Evolutionary conservation across 1,140 invertebrate genomes (phyloP).

Genomic region (Anastrepha ludens): DNA sequence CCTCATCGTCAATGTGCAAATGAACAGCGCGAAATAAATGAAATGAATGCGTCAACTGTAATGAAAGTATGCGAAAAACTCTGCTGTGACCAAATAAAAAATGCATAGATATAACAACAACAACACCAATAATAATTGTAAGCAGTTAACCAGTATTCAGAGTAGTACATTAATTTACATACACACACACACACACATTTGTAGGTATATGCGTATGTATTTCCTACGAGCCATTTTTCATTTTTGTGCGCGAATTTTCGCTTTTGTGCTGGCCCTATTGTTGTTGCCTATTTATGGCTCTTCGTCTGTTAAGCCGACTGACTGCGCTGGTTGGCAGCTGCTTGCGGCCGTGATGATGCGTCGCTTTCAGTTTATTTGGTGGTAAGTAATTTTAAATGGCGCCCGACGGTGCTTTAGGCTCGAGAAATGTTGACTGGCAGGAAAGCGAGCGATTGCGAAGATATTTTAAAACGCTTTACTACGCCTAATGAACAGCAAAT

Average conservation of each 20-base stretch:
- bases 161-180: not conserved
- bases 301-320: not conserved
- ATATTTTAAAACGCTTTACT: not conserved
- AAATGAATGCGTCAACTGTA: conserved; percentile 27
- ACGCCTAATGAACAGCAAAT: conserved; percentile 3
- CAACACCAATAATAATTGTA: not conserved
- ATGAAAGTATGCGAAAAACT: conserved; percentile 11
- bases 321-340: not conserved
- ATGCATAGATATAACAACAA: not conserved
- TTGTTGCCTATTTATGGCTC: not conserved
- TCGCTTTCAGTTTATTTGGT: not conserved
- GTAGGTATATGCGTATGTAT: not conserved
- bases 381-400: not conserved
- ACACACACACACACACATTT: too few relatives aligned
- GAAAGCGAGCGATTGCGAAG: not conserved
- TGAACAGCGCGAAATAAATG: not conserved
- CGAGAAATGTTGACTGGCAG: not conserved
- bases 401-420: not conserved
- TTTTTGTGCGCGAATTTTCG: not conserved
- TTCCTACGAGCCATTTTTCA: not conserved
- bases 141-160: not conserved
- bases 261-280: not conserved
- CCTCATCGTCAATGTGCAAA: conserved; percentile 37
- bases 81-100: not conserved
- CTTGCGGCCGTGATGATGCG: not conserved